These are phyloP conservation scores for Lasioglossum oenotherae DNA, from an alignment of 2,888 invertebrate species.

Conservation along the genomic window DNA sequence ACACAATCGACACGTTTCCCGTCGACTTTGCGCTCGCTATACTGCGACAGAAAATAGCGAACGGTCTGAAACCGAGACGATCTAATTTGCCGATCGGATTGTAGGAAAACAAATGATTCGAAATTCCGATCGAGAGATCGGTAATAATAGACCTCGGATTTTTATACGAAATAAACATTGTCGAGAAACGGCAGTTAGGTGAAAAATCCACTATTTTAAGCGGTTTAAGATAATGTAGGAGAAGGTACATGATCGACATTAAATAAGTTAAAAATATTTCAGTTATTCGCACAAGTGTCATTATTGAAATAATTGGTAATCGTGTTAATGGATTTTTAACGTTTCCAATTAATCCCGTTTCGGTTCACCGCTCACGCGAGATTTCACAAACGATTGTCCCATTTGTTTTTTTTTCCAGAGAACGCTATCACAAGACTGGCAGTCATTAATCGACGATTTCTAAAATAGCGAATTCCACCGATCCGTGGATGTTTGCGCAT, in stretches of 20 bases:
- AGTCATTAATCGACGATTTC: neutral
- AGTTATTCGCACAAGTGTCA: neutral
- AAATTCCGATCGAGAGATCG: neutral
- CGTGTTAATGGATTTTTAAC: neutral
- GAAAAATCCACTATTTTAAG: neutral
- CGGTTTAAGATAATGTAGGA: too few relatives aligned
- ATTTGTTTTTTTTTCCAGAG: neutral
- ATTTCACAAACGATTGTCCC: neutral
- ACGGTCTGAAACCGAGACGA: neutral
- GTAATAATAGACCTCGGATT: neutral
- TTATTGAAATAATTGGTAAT: neutral
- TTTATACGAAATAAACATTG: neutral
- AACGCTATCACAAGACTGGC: neutral
- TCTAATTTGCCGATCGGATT: neutral
- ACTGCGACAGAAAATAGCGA: slow-evolving; percentile 11
- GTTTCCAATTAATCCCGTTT: neutral
- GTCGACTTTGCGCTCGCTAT: slow-evolving; percentile 12
- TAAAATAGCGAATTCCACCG: neutral
- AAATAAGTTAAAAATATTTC: neutral
- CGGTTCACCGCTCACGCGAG: neutral
- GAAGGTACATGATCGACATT: neutral
- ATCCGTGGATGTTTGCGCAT: neutral
- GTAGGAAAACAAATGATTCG: neutral
- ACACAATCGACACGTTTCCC: slow-evolving; percentile 35
- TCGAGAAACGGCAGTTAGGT: neutral